These are phyloP conservation scores for Dorcus hopei DNA, from an alignment of 2,888 invertebrate species.

Conservation along the genomic window DNA sequence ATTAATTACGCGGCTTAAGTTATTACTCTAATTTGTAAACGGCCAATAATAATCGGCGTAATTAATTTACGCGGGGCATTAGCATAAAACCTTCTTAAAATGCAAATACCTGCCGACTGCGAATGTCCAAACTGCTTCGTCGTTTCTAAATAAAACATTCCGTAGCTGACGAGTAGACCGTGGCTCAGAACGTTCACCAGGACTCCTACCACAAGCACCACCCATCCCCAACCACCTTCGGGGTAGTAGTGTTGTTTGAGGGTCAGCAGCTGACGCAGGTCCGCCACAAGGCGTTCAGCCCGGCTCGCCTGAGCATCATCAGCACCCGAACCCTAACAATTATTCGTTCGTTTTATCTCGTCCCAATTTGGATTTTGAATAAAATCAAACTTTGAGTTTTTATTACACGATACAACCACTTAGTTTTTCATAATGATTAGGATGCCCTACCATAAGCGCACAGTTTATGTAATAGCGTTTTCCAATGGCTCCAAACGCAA, in stretches of 20 bases:
- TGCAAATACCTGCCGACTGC: conserved; percentile 61
- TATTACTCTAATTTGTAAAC: no score
- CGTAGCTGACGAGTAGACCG: conserved; percentile 68
- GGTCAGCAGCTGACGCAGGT: conserved; percentile 60
- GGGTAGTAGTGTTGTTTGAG: conserved; percentile 81
- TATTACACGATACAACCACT: no score
- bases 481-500: no score
- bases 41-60: no score
- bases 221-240: conserved; percentile 88
- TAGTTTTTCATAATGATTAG: no score
- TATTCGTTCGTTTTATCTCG: neutral
- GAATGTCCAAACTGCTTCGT: conserved; percentile 54
- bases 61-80: no score
- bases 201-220: conserved; percentile 69
- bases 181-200: conserved; percentile 72
- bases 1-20: no score
- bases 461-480: no score
- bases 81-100: no score
- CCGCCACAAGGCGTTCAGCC: conserved; percentile 52
- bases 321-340: conserved; percentile 42
- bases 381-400: no score
- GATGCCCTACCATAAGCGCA: no score
- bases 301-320: conserved; percentile 54
- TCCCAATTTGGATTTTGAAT: no score
- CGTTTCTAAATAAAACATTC: conserved; percentile 49